Evolutionary conservation across 2,888 invertebrate species (phyloP).

Genomic region (Unio pictorum): DNA sequence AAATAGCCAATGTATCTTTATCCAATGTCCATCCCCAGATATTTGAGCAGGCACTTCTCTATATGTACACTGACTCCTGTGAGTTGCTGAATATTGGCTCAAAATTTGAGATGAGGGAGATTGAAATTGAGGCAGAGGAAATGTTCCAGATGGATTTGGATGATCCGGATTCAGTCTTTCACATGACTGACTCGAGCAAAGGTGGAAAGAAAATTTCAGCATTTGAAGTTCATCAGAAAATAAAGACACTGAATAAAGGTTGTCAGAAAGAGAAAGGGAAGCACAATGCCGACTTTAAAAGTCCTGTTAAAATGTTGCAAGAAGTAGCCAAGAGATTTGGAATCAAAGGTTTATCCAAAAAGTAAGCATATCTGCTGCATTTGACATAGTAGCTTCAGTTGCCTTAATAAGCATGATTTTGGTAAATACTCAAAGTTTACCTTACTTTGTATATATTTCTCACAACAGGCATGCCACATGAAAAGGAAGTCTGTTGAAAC

Average conservation of each 20-base stretch:
- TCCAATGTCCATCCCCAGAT: conserved; percentile 78
- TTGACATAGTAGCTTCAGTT: no score
- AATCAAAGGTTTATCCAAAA: conserved; percentile 70
- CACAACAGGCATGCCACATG: no score
- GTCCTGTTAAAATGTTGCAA: conserved; percentile 58
- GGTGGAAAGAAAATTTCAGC: conserved; percentile 40
- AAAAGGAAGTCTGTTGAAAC: no score
- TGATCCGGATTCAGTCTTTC: neutral
- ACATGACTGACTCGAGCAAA: neutral
- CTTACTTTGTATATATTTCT: no score
- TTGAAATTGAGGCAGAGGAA: conserved; percentile 24
- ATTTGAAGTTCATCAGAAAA: conserved; percentile 40
- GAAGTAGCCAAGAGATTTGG: conserved; percentile 65
- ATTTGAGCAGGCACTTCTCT: conserved; percentile 81
- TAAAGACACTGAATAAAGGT: conserved; percentile 44
- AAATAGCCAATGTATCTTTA: conserved; percentile 71
- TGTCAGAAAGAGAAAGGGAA: conserved; percentile 39
- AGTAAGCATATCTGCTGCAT: conserved; percentile 57
- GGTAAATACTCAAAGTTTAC: conserved; percentile 72
- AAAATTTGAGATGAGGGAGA: conserved; percentile 54
- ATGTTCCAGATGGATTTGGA: conserved; percentile 31
- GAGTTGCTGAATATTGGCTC: conserved; percentile 75
- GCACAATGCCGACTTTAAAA: conserved; percentile 19
- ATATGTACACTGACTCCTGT: conserved; percentile 81
- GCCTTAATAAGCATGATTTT: no score